These are phyloP conservation scores for Pecten maximus DNA, from an alignment of 2,888 invertebrate species.

Conservation along the genomic window DNA sequence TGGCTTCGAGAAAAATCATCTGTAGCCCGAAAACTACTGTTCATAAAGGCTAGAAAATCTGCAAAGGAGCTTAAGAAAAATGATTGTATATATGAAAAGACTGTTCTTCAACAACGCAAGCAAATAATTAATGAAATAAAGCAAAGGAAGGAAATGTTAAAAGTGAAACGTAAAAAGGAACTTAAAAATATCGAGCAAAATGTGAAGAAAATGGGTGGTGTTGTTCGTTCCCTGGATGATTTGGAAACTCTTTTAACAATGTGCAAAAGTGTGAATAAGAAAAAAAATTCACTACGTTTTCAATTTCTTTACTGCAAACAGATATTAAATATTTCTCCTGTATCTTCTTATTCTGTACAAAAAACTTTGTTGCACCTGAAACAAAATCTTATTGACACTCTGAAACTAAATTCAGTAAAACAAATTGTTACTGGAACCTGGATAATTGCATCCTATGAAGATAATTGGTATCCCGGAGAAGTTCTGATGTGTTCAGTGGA, in stretches of 20 bases:
- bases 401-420: slow-evolving; percentile 16
- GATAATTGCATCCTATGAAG: slow-evolving; percentile 22
- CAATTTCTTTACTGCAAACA: slow-evolving; percentile 26
- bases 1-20: slow-evolving; percentile 35
- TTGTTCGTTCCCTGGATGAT: neutral
- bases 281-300: too few species aligned
- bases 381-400: neutral
- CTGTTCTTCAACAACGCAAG: neutral
- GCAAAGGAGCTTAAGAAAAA: neutral
- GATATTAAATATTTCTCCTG: neutral
- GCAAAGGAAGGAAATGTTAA: neutral
- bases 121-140: neutral
- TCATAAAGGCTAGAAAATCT: neutral
- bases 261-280: too few species aligned
- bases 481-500: too few species aligned
- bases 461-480: slow-evolving; percentile 39
- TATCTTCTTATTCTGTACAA: neutral
- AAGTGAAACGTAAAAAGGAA: slow-evolving; percentile 13
- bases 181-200: slow-evolving; percentile 1
- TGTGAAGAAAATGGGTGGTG: slow-evolving; percentile 35
- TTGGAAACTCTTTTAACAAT: neutral
- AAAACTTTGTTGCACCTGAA: slow-evolving; percentile 35
- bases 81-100: slow-evolving; percentile 6
- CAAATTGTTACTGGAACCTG: neutral
- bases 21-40: neutral